Percentiles rank a stretch among this genome's conserved stretches.
These are phyloP conservation scores for Zosterops pallidus DNA, from an alignment of 2,113 vertebrate genomes.

Conservation along the genomic window DNA sequence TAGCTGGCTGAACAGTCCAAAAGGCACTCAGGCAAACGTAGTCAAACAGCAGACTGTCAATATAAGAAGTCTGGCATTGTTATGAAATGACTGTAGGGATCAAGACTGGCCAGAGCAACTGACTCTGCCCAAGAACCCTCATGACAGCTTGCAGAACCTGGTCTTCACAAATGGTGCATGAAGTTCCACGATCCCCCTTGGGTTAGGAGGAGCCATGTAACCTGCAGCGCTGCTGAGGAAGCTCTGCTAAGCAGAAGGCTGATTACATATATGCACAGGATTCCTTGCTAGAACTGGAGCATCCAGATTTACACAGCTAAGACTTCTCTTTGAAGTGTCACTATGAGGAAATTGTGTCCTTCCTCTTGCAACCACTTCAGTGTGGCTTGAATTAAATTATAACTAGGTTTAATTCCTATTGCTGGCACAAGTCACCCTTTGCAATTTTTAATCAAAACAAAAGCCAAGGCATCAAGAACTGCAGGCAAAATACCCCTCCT, in stretches of 20 bases:
- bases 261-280: background rate
- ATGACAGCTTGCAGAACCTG: background rate
- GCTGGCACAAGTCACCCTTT: background rate
- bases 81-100: background rate
- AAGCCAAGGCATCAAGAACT: background rate
- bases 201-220: background rate
- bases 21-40: background rate
- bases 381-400: background rate
- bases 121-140: background rate
- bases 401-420: background rate
- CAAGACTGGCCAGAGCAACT: background rate
- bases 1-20: background rate
- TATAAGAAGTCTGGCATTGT: background rate
- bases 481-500: background rate
- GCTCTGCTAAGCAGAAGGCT: background rate
- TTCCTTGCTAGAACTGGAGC: background rate
- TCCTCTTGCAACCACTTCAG: background rate
- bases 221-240: background rate
- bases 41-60: background rate
- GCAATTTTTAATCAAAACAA: background rate
- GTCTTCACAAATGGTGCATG: background rate
- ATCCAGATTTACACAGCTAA: background rate
- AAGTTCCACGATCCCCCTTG: background rate
- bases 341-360: background rate
- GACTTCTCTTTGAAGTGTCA: constrained; percentile 21